These are phyloP conservation scores for Forbesichthys papilliferus DNA, from an alignment of 2,113 vertebrate genomes.

Conservation along the genomic window DNA sequence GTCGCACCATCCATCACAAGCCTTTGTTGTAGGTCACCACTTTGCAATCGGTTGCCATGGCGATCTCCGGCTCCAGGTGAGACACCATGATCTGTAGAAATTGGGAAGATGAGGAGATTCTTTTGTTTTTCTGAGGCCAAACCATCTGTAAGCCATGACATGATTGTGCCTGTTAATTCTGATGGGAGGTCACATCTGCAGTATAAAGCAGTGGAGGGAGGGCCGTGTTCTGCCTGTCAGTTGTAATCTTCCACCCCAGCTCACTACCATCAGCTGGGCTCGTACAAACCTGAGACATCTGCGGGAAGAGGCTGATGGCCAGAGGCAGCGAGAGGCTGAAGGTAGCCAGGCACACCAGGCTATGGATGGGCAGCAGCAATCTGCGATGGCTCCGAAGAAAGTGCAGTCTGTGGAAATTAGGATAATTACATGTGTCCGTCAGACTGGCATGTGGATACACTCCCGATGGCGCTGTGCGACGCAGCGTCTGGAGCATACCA, in stretches of 20 bases:
- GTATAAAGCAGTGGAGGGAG: background rate
- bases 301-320: slow-evolving; percentile 98
- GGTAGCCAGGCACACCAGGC: slow-evolving; percentile 92
- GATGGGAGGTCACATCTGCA: slow-evolving; percentile 17
- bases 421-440: slow-evolving; percentile 12
- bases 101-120: slow-evolving; percentile 9
- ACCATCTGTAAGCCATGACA: slow-evolving; percentile 12
- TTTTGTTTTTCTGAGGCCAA: background rate
- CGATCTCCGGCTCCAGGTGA: slow-evolving; percentile 92
- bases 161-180: slow-evolving; percentile 28
- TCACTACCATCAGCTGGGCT: slow-evolving; percentile 41
- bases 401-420: slow-evolving; percentile 74
- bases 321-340: slow-evolving; percentile 94
- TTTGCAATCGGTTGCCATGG: slow-evolving; percentile 86
- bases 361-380: slow-evolving; percentile 90
- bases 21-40: slow-evolving; percentile 97
- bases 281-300: slow-evolving; percentile 92
- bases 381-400: slow-evolving; percentile 86
- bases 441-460: slow-evolving; percentile 21
- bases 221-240: slow-evolving; percentile 29
- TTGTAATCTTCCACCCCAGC: slow-evolving; percentile 42
- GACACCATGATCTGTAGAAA: slow-evolving; percentile 87
- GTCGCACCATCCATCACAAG: slow-evolving; percentile 74
- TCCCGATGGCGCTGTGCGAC: background rate
- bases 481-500: too few relatives aligned